These are phyloP conservation scores for Goniozus legneri DNA, from an alignment of 1,140 invertebrate genomes.

Conservation along the genomic window DNA sequence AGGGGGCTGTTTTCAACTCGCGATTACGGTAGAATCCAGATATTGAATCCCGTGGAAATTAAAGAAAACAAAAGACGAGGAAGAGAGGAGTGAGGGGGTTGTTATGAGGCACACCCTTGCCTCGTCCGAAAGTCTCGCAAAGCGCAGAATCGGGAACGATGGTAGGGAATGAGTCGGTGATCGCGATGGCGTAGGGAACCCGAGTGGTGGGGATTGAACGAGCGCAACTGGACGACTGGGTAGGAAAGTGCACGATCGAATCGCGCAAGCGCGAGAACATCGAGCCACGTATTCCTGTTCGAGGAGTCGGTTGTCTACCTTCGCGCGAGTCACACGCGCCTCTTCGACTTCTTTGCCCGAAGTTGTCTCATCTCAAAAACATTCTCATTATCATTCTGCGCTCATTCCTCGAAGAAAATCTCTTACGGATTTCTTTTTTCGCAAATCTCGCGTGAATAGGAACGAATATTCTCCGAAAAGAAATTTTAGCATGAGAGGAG, in stretches of 20 bases:
- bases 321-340: constrained; percentile 47
- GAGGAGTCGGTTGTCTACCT: constrained; percentile 47
- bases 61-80: constrained; percentile 28
- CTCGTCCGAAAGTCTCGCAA: background rate
- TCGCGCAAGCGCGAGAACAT: constrained; percentile 34
- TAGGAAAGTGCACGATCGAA: too few species aligned
- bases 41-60: constrained; percentile 32
- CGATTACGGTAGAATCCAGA: constrained; percentile 16
- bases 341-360: background rate
- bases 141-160: constrained; percentile 17
- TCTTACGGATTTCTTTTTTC: background rate
- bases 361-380: too few species aligned
- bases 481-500: too few species aligned
- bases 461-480: too few species aligned
- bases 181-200: too few species aligned
- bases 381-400: too few species aligned
- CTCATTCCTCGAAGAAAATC: background rate
- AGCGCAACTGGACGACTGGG: too few species aligned
- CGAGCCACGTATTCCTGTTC: constrained; percentile 26
- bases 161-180: too few species aligned
- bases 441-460: too few species aligned
- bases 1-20: too few species aligned
- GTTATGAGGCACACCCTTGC: constrained; percentile 3
- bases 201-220: too few species aligned
- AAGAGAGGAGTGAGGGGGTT: constrained; percentile 5